These are phyloP conservation scores for Hylyphantes graminicola DNA, from an alignment of 1,140 invertebrate genomes.

Conservation along the genomic window DNA sequence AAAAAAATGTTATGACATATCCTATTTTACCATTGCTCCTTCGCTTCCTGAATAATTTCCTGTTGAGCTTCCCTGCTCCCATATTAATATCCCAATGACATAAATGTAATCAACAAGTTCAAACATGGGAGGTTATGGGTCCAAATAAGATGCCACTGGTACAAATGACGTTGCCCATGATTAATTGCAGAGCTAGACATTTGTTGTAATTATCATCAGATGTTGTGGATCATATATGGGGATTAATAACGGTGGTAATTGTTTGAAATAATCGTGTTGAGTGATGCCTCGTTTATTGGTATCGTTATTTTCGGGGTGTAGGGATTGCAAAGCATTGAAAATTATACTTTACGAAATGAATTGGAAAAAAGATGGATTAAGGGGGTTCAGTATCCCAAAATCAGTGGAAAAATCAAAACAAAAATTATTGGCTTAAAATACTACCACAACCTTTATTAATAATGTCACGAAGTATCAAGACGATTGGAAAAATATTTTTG, in stretches of 20 bases:
- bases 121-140: constrained; percentile 16
- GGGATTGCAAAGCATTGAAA: neutral
- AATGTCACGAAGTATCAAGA: too few relatives aligned
- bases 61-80: neutral
- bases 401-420: too few relatives aligned
- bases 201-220: constrained; percentile 25
- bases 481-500: too few relatives aligned
- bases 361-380: too few relatives aligned
- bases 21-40: neutral
- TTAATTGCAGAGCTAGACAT: constrained; percentile 22
- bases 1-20: neutral
- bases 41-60: neutral
- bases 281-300: neutral
- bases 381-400: too few relatives aligned
- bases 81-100: constrained; percentile 8
- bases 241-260: too few relatives aligned
- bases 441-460: too few relatives aligned
- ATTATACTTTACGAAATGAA: too few relatives aligned
- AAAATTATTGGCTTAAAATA: too few relatives aligned
- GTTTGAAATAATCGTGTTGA: neutral
- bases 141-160: constrained; percentile 23
- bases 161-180: constrained; percentile 4
- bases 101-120: constrained; percentile 37
- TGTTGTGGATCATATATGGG: too few relatives aligned
- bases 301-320: neutral